Evolutionary conservation across 2,797 vertebrate species (phyloP).

Genomic region (Siniperca scherzeri): DNA sequence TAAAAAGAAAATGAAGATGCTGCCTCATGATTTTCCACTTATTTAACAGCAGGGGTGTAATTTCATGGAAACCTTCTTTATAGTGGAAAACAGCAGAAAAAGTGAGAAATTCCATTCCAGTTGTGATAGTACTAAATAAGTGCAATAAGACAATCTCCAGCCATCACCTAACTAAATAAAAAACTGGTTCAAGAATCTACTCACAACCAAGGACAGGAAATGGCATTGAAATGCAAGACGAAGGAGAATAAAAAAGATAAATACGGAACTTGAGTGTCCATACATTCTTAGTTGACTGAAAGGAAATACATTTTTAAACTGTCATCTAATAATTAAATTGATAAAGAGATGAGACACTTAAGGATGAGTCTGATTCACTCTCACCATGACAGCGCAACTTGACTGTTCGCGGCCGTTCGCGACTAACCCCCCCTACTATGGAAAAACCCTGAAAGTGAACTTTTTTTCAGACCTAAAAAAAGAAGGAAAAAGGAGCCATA

Average conservation of each 20-base stretch:
- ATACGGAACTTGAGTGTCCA: not conserved
- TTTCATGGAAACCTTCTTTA: constrained; percentile 5
- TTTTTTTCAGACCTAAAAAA: not conserved
- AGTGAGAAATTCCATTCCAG: not conserved
- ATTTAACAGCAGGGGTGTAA: constrained; percentile 22
- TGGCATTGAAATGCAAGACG: not conserved
- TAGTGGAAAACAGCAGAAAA: constrained; percentile 7
- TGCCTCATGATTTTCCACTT: not conserved
- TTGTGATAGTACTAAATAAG: not conserved
- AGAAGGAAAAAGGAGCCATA: no score
- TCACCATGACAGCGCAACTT: not conserved
- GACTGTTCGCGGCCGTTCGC: not conserved
- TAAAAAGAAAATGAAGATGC: constrained; percentile 14
- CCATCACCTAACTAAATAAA: not conserved
- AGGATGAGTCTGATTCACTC: not conserved
- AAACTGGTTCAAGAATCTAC: not conserved
- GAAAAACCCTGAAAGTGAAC: not conserved
- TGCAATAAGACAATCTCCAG: not conserved
- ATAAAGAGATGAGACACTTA: no score
- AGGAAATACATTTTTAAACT: not conserved
- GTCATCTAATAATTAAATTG: no score
- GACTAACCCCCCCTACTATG: not conserved
- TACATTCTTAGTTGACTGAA: not conserved
- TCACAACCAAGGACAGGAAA: not conserved
- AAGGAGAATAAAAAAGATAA: not conserved